Evolutionary conservation across 2,888 invertebrate species (phyloP).

Genomic region (Ophion costatus): DNA sequence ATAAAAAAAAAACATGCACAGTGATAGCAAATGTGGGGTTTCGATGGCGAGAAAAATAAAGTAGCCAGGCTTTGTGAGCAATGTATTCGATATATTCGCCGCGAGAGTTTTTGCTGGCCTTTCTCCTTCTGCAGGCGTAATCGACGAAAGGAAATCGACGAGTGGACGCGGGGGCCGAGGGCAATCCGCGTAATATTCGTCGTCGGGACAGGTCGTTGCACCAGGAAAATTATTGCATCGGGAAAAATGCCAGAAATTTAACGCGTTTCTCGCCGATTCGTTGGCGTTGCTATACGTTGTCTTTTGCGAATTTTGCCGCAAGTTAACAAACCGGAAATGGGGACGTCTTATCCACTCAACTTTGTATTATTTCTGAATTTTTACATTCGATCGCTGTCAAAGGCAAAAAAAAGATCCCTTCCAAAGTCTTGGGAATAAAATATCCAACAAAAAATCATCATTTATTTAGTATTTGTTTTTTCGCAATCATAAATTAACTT

Average conservation of each 20-base stretch:
- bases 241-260: conserved; percentile 64
- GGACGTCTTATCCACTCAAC: background rate
- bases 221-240: conserved; percentile 62
- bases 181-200: conserved; percentile 24
- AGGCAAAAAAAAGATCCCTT: no score
- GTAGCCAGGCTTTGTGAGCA: background rate
- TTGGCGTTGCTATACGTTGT: background rate
- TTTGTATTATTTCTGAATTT: background rate
- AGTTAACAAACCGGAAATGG: background rate
- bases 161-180: background rate
- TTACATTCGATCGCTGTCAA: background rate
- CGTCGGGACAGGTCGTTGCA: conserved; percentile 60
- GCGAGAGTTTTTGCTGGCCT: conserved; percentile 44
- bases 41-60: conserved; percentile 2
- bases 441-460: no score
- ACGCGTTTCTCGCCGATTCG: conserved; percentile 3
- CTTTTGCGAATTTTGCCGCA: background rate
- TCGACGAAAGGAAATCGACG: conserved; percentile 47
- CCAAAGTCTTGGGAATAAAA: no score
- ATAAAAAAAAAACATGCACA: background rate
- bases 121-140: conserved; percentile 54
- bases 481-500: no score
- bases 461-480: no score
- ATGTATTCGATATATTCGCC: conserved; percentile 19
- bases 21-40: conserved; percentile 11